Base-by-base conservation (phyloP, 2,888 invertebrate species). In the Zhuqinia jingwanae region DNA sequence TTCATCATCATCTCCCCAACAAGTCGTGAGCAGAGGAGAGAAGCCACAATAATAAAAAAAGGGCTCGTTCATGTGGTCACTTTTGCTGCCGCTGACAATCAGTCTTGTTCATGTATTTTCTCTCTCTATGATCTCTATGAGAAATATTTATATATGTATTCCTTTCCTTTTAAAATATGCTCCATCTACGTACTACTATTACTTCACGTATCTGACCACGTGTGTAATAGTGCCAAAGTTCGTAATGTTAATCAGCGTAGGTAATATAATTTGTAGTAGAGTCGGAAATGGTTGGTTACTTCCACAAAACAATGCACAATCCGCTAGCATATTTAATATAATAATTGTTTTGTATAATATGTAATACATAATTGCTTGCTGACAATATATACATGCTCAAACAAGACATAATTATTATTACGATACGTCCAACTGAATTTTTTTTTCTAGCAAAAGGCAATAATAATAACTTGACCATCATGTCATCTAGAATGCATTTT, bases 321-420 rank as follows among this genome's bases (percentile, higher is more conserved):
- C n/a, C n/a, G 45, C 11, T 25, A 45, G 30, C 53, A 25, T 73
- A 53, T n/a, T n/a, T n/a, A n/a, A n/a, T n/a, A n/a, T n/a, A n/a
- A n/a, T 73, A 81, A 81, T 81, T 81, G 81, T 36, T n/a, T 81
- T 45, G 65, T 20, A 80, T 56, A 76, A 76, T 58, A 81, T 58
- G 81, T 70, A 81, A 81, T 81, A 73, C 3, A 56, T 80, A 70
- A 80, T 80, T 73, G 53, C 36, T 58, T 8, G 58, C 1, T 73
- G 50, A 22, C 5, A n/a, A 36, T 36, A 36, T n/a, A n/a, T n/a
- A n/a, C n/a, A n/a, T n/a, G 36, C 36, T n/a, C 36, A 36, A 36
- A 36, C 36, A 76, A 42, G 56, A 42, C 8, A 42, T 56, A 42
- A 65, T 53, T 58, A n/a, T n/a, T n/a, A n/a, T n/a, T n/a, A n/a